Evolutionary conservation across 2,888 invertebrate species (phyloP).

Genomic region (Copidosoma aretas): DNA sequence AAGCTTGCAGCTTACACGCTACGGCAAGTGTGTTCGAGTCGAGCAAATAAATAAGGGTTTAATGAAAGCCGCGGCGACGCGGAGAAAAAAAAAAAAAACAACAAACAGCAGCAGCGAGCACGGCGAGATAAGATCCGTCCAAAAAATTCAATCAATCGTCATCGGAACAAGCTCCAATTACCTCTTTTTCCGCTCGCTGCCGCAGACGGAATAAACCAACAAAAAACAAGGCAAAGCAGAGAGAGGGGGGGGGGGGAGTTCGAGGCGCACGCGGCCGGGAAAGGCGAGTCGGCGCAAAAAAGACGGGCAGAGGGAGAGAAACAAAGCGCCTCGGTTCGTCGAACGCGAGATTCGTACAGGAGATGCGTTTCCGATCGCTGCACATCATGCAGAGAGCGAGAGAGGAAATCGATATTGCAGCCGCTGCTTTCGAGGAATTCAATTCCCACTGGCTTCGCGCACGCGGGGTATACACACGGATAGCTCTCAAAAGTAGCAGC

Average conservation of each 20-base stretch:
- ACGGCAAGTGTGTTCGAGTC: no score
- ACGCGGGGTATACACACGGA: no score
- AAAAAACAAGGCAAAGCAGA: neutral
- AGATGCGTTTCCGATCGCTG: neutral
- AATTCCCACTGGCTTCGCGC: neutral
- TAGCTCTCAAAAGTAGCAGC: no score
- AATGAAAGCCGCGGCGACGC: neutral
- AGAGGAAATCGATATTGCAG: neutral
- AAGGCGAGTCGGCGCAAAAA: neutral
- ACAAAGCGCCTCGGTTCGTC: neutral
- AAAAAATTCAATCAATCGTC: slow-evolving; percentile 2
- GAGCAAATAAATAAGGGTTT: neutral
- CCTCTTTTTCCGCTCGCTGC: neutral
- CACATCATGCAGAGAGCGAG: neutral
- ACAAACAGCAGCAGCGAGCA: neutral
- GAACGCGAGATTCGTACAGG: neutral
- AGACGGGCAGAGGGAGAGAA: neutral
- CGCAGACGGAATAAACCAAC: neutral
- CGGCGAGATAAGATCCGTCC: neutral
- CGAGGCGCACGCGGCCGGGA: neutral
- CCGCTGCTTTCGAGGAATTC: neutral
- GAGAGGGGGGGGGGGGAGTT: neutral
- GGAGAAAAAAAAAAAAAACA: neutral
- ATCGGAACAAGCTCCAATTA: neutral
- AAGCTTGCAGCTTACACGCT: no score